A percentile compares a stretch with the other conserved stretches of the same genome.
Evolutionary conservation across 2,888 invertebrate genomes (phyloP).

Genomic region (Dryobota labecula): DNA sequence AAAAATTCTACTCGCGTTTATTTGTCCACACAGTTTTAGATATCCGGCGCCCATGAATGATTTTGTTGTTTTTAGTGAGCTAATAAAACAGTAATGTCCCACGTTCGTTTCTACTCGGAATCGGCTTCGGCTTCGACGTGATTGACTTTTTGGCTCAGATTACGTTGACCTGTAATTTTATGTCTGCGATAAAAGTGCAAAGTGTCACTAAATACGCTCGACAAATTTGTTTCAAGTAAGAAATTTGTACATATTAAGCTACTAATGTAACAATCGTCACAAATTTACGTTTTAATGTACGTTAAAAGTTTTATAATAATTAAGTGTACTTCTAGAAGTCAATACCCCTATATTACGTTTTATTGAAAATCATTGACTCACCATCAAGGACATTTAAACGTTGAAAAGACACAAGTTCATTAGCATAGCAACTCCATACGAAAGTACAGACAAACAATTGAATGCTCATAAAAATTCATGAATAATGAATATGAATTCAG

Average conservation of each 20-base stretch:
- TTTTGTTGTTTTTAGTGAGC: background rate
- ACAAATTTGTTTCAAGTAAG: conserved; percentile 9
- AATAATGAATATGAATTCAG: conserved; percentile 30
- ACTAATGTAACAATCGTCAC: background rate
- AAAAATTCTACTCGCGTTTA: background rate
- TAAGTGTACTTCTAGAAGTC: background rate
- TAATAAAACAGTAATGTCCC: conserved; percentile 4
- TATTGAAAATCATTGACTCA: background rate
- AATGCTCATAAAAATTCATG: conserved; percentile 38
- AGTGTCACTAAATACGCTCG: conserved; percentile 1
- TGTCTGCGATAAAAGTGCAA: conserved; percentile 17
- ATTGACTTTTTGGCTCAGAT: conserved; percentile 21
- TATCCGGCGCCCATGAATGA: conserved; percentile 2
- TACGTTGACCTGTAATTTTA: conserved; percentile 42
- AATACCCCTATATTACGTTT: conserved; percentile 2
- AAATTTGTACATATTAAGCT: background rate
- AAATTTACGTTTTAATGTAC: too few relatives aligned
- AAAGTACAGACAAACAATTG: conserved; percentile 34
- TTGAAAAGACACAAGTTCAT: conserved; percentile 1
- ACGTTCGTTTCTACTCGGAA: background rate
- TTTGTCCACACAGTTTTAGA: conserved; percentile 1
- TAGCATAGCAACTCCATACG: conserved; percentile 24
- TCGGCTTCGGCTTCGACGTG: background rate
- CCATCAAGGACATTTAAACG: conserved; percentile 23
- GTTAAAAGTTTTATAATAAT: too few relatives aligned